Percentiles rank a stretch among this genome's conserved stretches.
phyloP scores from a whole-genome alignment of 2,113 vertebrate species.

The Gallinago undulata region DNA sequence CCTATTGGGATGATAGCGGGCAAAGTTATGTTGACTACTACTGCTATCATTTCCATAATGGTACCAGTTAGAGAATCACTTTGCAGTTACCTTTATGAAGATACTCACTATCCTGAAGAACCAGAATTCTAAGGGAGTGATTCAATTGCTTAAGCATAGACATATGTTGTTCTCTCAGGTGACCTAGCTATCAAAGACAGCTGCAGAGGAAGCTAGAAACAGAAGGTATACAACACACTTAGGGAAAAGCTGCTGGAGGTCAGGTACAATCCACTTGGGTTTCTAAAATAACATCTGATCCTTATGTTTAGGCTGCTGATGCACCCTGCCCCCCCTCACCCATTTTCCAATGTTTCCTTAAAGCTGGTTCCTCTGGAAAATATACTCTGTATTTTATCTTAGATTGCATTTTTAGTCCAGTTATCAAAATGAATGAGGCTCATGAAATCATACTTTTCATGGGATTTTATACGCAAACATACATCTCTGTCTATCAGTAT shows the following conservation, averaged over 20 bases:
- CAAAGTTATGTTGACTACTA: not conserved
- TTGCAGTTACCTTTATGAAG: not conserved
- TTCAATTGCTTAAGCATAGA: not conserved
- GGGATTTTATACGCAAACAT: not conserved
- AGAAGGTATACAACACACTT: not conserved
- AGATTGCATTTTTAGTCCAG: not conserved
- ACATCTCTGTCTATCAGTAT: not conserved
- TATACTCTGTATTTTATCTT: not conserved
- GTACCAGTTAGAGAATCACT: not conserved
- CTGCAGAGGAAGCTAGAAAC: rapidly evolving
- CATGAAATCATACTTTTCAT: not conserved
- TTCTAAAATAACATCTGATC: not conserved
- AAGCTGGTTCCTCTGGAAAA: not conserved
- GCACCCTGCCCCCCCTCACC: not conserved
- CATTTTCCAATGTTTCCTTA: not conserved
- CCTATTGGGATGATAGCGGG: rapidly evolving
- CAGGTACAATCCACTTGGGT: not conserved
- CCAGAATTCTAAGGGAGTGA: not conserved
- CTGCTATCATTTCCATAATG: not conserved
- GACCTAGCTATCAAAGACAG: not conserved
- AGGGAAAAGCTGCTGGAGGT: not conserved
- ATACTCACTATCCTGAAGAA: not conserved
- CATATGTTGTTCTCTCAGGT: not conserved
- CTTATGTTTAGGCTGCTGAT: not conserved
- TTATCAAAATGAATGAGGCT: not conserved